Percentiles rank a stretch among this genome's conserved stretches.
Conservation (phyloP, 1,140 invertebrate species). For the Thalassaphorura encarpata region DNA sequence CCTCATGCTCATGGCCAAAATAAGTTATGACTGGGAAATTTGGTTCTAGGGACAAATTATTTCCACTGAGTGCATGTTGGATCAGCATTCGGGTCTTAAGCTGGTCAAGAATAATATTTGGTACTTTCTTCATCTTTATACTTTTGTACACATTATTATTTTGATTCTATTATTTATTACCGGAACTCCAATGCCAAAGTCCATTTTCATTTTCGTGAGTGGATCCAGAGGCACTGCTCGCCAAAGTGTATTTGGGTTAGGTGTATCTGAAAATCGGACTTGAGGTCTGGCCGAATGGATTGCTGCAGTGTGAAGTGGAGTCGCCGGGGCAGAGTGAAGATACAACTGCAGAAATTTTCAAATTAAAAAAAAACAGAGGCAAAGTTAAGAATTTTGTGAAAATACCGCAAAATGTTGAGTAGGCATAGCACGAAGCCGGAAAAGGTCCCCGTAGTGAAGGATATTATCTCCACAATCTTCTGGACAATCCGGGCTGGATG, state of each 20-base stretch:
- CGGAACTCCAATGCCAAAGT: conserved; percentile 20
- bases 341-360: conserved; percentile 15
- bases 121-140: background rate
- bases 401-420: conserved; percentile 25
- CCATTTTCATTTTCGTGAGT: conserved; percentile 9
- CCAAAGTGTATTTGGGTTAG: conserved; percentile 25
- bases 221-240: conserved; percentile 18
- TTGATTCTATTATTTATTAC: background rate
- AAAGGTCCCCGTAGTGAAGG: conserved; percentile 26
- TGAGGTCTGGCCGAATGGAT: conserved; percentile 24
- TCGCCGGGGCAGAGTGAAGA: conserved; percentile 23
- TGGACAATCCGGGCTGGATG: conserved; percentile 18
- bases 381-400: background rate
- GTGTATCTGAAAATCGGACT: conserved; percentile 26
- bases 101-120: background rate
- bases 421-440: conserved; percentile 24
- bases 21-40: conserved; percentile 23
- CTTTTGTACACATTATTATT: background rate
- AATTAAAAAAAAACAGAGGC: background rate
- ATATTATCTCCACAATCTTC: background rate
- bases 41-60: conserved; percentile 20
- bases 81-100: conserved; percentile 19
- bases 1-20: conserved; percentile 28
- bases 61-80: conserved; percentile 25
- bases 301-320: conserved; percentile 18